These are phyloP conservation scores for Anguilla megastoma DNA, from an alignment of 2,797 vertebrate species.

Conservation along the genomic window DNA sequence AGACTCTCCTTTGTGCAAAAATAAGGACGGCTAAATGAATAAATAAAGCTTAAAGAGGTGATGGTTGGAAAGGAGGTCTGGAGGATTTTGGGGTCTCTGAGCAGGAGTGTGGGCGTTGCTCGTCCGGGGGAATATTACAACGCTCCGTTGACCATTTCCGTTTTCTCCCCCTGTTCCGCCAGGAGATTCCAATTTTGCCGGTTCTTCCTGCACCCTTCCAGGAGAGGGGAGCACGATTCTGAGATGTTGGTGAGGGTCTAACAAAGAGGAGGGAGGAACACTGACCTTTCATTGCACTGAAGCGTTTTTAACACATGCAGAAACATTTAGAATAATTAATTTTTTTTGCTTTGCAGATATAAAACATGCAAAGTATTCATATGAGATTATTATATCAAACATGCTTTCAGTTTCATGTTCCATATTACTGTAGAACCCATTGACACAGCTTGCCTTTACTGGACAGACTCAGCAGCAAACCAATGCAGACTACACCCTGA, in stretches of 20 bases:
- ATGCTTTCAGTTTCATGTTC: background rate
- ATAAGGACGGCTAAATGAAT: slow-evolving; percentile 63
- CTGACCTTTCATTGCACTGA: background rate
- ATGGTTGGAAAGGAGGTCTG: slow-evolving; percentile 63
- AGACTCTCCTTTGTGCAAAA: slow-evolving; percentile 73
- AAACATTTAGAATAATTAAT: background rate
- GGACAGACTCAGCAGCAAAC: background rate
- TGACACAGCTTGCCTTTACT: background rate
- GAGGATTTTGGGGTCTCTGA: slow-evolving; percentile 57
- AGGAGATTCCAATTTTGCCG: slow-evolving; percentile 90
- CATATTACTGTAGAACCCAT: background rate
- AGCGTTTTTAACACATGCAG: background rate
- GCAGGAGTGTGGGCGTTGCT: background rate
- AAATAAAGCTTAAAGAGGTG: slow-evolving; percentile 75
- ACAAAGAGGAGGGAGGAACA: background rate
- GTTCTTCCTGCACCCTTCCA: slow-evolving; percentile 93
- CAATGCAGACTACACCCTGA: background rate
- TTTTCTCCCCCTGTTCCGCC: slow-evolving; percentile 85
- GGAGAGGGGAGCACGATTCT: slow-evolving; percentile 83
- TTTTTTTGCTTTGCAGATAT: background rate
- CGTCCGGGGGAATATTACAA: slow-evolving; percentile 49
- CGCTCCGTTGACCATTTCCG: slow-evolving; percentile 72
- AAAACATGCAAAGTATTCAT: background rate
- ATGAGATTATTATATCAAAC: background rate
- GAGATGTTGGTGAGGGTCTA: slow-evolving; percentile 88